Evolutionary conservation across 2,888 invertebrate genomes (phyloP), one percentile per base, ranked within the genome.

Genomic region (Neuroscelio doddi): DNA sequence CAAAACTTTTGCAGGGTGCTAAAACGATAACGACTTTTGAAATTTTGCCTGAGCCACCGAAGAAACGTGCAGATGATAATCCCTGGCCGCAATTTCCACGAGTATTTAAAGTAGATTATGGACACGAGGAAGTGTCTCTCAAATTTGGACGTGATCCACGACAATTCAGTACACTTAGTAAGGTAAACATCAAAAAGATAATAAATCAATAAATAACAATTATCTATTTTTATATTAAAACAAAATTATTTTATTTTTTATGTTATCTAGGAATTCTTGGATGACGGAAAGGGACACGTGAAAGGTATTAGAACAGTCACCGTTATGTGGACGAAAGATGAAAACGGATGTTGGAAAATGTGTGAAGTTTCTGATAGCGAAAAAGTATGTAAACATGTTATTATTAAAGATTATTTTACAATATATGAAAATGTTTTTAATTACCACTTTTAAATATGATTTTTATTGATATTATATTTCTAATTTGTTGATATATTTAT

Each of bases 21-120:
- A 92, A 90, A 78, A 90, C 91, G 1, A 96, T 99, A 77, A 95
- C 95, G 0, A 94, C 97, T 0, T 99, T 99, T 86, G 99, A 99
- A 87, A 99, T 99, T 79, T 87, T 99, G 46, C 98, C 98, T 0
- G 92, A 94, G 77, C 98, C 98, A 10, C 94, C 95, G 50, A 87
- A 87, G 1, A 88, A 87, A 17, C 89, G 99, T 27, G 92, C 92
- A 9, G 87, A 87, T 10, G 96, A 96, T 84, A 99, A 99, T 86
- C 98, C 98, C 0, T 99, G 99, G 99, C 99, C 98, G 1, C 96
- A 98, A 81, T 99, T 95, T 93, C 98, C 98, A 0, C 89, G 95
- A 79, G 93, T 97, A 16, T 98, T 98, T 89, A 92, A 92, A 74
- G 93, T 98, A 16, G 99, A 99, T 85, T 99, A 99, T 81, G 99